Conservation (phyloP, 2,888 invertebrate species). For the Aporophyla lueneburgensis region DNA sequence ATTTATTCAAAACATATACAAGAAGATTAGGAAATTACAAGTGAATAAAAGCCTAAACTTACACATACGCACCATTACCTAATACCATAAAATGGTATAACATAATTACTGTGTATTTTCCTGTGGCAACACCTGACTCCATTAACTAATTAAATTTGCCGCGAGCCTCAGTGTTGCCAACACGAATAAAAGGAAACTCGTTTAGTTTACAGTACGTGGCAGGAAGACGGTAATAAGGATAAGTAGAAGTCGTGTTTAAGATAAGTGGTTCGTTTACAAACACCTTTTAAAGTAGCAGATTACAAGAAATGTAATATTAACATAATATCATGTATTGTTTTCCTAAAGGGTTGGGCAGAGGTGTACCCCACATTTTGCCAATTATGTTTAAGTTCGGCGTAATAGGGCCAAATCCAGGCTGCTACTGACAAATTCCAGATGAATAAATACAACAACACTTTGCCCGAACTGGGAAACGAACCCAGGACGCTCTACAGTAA, state of each 20-base stretch:
- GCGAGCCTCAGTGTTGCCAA: slow-evolving; percentile 49
- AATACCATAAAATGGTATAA: slow-evolving; percentile 35
- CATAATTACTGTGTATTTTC: slow-evolving; percentile 55
- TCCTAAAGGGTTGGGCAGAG: too few relatives aligned
- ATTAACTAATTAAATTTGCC: slow-evolving; percentile 61
- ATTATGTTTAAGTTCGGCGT: too few relatives aligned
- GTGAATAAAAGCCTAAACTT: not conserved
- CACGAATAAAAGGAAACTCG: slow-evolving; percentile 55
- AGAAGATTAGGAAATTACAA: not conserved
- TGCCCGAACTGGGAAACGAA: too few relatives aligned
- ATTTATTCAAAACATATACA: too few relatives aligned
- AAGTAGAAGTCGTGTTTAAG: slow-evolving; percentile 18
- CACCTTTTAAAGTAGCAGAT: slow-evolving; percentile 8
- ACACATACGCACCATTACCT: not conserved
- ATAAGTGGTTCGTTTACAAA: slow-evolving; percentile 29
- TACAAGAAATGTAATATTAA: not conserved
- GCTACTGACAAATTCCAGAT: too few relatives aligned
- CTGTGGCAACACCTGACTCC: slow-evolving; percentile 58
- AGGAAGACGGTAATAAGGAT: slow-evolving; percentile 12
- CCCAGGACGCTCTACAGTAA: too few relatives aligned
- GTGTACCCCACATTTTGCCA: too few relatives aligned
- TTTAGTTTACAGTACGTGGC: slow-evolving; percentile 40
- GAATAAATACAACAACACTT: too few relatives aligned
- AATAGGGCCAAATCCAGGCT: too few relatives aligned
- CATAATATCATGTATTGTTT: too few relatives aligned